Percentiles rank a stretch among this genome's conserved stretches.
Evolutionary conservation across 2,888 invertebrate genomes (phyloP).

Genomic region (Meloe dianella): DNA sequence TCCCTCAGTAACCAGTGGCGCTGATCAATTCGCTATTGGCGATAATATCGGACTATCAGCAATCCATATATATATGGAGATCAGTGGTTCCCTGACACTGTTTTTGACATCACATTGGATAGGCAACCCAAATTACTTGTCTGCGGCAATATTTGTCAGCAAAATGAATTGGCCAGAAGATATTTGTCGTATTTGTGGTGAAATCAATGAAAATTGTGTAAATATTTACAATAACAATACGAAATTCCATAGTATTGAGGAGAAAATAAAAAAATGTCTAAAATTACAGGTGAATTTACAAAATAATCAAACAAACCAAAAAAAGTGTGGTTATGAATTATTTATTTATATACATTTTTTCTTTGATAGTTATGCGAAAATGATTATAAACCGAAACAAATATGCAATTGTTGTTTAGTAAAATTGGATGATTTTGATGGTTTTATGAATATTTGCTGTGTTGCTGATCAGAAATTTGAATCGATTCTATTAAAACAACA

Average conservation of each 20-base stretch:
- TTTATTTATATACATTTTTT: constrained; percentile 22
- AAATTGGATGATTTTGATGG: constrained; percentile 55
- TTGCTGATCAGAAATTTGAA: constrained; percentile 55
- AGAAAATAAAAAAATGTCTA: constrained; percentile 56
- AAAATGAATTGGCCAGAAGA: constrained; percentile 44
- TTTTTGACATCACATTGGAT: too few species aligned
- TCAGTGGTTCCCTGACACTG: too few species aligned
- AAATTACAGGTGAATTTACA: constrained; percentile 50
- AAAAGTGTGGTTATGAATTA: constrained; percentile 17
- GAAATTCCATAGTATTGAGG: constrained; percentile 44
- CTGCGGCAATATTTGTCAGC: too few species aligned
- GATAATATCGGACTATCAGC: too few species aligned
- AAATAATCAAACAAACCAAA: neutral
- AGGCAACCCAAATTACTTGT: too few species aligned
- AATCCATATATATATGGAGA: too few species aligned
- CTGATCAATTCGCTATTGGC: too few species aligned
- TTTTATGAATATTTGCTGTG: constrained; percentile 51
- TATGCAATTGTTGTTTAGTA: constrained; percentile 54
- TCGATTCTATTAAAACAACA: constrained; percentile 38
- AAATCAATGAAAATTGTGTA: constrained; percentile 48
- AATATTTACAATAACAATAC: constrained; percentile 51
- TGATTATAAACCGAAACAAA: constrained; percentile 57
- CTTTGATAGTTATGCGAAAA: constrained; percentile 51
- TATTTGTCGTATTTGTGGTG: constrained; percentile 55
- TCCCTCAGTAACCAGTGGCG: too few species aligned